Conservation (phyloP, 2,797 vertebrate genomes). For the Macropodus opercularis region DNA sequence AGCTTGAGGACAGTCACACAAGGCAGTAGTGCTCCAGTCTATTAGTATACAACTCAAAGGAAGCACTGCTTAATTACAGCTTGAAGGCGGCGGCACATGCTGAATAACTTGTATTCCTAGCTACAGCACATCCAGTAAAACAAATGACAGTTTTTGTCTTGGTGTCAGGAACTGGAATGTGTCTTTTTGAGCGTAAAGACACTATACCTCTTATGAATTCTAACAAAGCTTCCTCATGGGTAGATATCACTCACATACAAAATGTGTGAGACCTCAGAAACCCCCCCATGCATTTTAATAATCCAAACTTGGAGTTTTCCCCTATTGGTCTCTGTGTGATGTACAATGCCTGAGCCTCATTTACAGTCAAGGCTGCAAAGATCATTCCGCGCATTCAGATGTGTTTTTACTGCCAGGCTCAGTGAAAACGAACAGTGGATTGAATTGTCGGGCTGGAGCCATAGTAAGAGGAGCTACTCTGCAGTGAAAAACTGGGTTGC, state of each 20-base stretch:
- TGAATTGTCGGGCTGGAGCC: constrained; percentile 54
- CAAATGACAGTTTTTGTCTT: too few species aligned
- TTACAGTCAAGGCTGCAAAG: constrained; percentile 52
- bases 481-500: constrained; percentile 37
- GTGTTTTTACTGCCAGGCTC: constrained; percentile 29
- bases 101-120: too few species aligned
- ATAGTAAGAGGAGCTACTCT: constrained; percentile 36
- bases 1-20: constrained; percentile 28
- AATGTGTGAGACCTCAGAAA: constrained; percentile 29
- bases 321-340: constrained; percentile 39
- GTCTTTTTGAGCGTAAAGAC: constrained; percentile 25
- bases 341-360: constrained; percentile 48
- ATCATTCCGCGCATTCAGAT: constrained; percentile 55
- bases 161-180: constrained; percentile 3
- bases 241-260: constrained; percentile 6
- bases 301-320: constrained; percentile 44
- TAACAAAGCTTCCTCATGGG: constrained; percentile 5
- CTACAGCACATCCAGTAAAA: too few species aligned
- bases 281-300: constrained; percentile 37
- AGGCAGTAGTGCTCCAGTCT: constrained; percentile 20
- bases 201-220: background rate
- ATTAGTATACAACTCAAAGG: constrained; percentile 20
- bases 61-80: constrained; percentile 23
- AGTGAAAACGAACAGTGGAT: constrained; percentile 41
- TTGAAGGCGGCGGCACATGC: background rate